Conservation (phyloP, 2,797 vertebrate species). For the Petrocephalus sullivani region DNA sequence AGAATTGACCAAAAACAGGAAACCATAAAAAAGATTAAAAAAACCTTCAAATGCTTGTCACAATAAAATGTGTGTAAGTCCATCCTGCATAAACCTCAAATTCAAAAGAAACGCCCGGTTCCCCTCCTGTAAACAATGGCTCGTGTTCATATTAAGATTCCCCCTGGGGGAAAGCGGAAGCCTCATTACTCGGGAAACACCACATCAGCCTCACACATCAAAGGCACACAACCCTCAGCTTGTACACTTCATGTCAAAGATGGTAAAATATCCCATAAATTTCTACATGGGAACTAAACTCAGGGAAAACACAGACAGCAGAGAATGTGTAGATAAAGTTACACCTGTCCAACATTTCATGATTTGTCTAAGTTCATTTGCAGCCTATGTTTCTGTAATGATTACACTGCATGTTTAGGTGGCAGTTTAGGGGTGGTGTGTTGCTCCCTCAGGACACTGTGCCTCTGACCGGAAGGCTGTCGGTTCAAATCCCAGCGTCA, state of each 20-base stretch:
- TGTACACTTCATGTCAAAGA: conserved; percentile 10
- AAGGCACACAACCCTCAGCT: neutral
- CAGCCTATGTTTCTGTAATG: neutral
- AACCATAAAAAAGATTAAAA: neutral
- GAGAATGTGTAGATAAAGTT: neutral
- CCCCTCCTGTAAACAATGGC: neutral
- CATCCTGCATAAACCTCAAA: neutral
- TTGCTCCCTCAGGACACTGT: neutral
- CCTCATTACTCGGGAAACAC: neutral
- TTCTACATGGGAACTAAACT: neutral
- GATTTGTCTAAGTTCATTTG: neutral
- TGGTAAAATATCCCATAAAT: conserved; percentile 11
- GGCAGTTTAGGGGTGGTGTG: neutral
- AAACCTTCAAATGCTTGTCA: conserved; percentile 19
- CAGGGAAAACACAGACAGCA: neutral
- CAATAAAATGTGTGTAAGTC: neutral
- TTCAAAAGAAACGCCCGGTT: neutral
- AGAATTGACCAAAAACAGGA: neutral
- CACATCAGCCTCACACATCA: neutral
- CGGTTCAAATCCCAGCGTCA: neutral
- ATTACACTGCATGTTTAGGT: neutral
- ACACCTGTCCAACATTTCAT: neutral
- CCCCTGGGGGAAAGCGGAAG: neutral
- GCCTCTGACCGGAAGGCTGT: neutral
- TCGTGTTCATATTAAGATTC: conserved; percentile 2